A percentile compares a stretch with the other conserved stretches of the same genome.
Evolutionary conservation across 2,888 invertebrate species (phyloP).

Genomic region (Tetanocera ferruginea): DNA sequence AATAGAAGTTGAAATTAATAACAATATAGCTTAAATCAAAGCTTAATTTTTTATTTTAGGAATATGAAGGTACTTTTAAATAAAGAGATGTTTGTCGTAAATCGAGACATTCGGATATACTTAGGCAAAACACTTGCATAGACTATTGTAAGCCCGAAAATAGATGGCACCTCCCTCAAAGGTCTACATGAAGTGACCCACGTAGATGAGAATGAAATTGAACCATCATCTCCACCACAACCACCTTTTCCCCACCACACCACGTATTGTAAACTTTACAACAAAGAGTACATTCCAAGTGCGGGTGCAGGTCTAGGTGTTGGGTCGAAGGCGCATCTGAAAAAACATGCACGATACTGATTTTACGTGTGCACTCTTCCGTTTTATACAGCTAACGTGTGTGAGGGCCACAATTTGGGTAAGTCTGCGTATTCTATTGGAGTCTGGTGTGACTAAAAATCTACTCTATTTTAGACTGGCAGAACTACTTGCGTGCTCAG

Average conservation of each 20-base stretch:
- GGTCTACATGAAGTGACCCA: too few relatives aligned
- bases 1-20: too few relatives aligned
- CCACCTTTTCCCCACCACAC: slow-evolving; percentile 53
- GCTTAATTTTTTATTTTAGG: too few relatives aligned
- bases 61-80: too few relatives aligned
- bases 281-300: slow-evolving; percentile 71
- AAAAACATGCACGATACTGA: slow-evolving; percentile 99
- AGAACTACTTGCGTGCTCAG: slow-evolving; percentile 98
- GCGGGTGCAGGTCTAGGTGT: slow-evolving; percentile 80
- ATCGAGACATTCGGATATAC: too few relatives aligned
- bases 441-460: not conserved
- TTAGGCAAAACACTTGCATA: too few relatives aligned
- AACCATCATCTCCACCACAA: slow-evolving; percentile 45
- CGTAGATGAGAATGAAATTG: too few relatives aligned
- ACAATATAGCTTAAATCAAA: too few relatives aligned
- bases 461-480: slow-evolving; percentile 85
- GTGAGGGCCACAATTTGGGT: slow-evolving; percentile 99
- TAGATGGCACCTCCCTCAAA: too few relatives aligned
- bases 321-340: slow-evolving; percentile 92
- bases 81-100: too few relatives aligned
- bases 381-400: slow-evolving; percentile 98
- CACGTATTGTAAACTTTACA: slow-evolving; percentile 55
- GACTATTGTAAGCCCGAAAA: too few relatives aligned
- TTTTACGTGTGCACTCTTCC: slow-evolving; percentile 97
- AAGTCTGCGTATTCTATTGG: slow-evolving; percentile 53